Conservation (phyloP, 2,113 vertebrate species). For the Gnathonemus longibarbis region DNA sequence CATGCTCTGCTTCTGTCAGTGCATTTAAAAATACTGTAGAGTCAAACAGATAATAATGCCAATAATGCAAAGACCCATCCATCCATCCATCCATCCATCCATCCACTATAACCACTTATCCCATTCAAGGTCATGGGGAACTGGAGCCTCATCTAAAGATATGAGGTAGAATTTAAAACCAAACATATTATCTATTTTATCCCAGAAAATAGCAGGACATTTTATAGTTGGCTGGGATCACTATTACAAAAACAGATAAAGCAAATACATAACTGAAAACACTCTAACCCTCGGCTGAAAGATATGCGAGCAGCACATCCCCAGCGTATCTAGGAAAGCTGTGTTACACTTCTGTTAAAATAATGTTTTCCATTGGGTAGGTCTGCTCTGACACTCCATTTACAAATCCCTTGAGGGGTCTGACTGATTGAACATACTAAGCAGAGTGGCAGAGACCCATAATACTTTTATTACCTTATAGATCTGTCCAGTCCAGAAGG, state of each 20-base stretch:
- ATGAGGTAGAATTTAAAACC: not conserved
- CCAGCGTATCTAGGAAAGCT: not conserved
- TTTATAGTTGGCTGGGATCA: not conserved
- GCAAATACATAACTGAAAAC: not conserved
- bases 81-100: no score
- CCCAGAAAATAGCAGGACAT: not conserved
- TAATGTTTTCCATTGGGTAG: not conserved
- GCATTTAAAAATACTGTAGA: not conserved
- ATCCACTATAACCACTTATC: no score
- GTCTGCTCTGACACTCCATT: not conserved
- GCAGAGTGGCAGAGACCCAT: constrained; percentile 39
- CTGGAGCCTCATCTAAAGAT: not conserved
- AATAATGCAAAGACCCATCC: not conserved
- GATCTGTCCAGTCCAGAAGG: constrained; percentile 84
- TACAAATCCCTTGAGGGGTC: not conserved
- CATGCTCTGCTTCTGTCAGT: not conserved
- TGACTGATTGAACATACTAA: constrained; percentile 45
- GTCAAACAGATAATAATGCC: not conserved
- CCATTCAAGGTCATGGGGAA: no score
- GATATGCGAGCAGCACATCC: not conserved
- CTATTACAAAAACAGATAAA: not conserved
- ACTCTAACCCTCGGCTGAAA: not conserved
- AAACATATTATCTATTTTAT: not conserved
- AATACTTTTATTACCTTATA: constrained; percentile 64
- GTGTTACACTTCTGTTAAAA: not conserved